Percentiles rank a stretch among this genome's conserved stretches.
These are phyloP conservation scores for Rotaria magnacalcarata DNA, from an alignment of 2,888 invertebrate species.

Conservation along the genomic window DNA sequence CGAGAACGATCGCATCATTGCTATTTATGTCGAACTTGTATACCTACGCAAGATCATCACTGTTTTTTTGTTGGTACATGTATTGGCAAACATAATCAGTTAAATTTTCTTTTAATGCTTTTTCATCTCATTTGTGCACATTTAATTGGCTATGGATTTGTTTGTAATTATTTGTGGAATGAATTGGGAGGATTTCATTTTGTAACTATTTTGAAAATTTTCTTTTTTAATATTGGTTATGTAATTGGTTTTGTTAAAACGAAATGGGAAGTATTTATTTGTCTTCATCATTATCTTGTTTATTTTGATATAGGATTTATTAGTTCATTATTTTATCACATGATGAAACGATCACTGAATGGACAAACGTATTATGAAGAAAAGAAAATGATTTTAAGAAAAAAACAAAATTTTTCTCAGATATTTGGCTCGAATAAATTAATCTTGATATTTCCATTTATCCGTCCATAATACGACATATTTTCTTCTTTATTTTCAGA, in stretches of 20 bases:
- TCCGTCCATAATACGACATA: background rate
- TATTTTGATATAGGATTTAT: background rate
- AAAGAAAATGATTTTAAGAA: background rate
- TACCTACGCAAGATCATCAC: slow-evolving; percentile 34
- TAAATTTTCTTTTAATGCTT: slow-evolving; percentile 3
- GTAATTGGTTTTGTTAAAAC: background rate
- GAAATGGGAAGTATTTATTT: slow-evolving; percentile 2
- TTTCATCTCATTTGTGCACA: slow-evolving; percentile 7
- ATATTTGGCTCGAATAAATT: background rate
- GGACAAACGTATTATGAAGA: slow-evolving; percentile 27
- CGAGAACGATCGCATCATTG: slow-evolving; percentile 7
- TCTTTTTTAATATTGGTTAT: slow-evolving; percentile 31
- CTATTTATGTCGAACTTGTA: background rate
- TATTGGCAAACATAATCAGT: slow-evolving; percentile 30
- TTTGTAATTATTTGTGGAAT: background rate
- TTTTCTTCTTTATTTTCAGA: background rate
- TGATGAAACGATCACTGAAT: background rate
- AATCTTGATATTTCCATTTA: background rate
- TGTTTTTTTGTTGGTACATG: slow-evolving; percentile 30
- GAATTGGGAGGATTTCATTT: background rate
- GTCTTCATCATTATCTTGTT: slow-evolving; percentile 17
- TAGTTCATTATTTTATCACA: background rate
- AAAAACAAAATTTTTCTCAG: background rate
- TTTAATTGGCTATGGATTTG: slow-evolving; percentile 12
- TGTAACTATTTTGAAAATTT: background rate